Base-by-base conservation (phyloP, 2,888 invertebrate genomes). In the Drosophila formosana region DNA sequence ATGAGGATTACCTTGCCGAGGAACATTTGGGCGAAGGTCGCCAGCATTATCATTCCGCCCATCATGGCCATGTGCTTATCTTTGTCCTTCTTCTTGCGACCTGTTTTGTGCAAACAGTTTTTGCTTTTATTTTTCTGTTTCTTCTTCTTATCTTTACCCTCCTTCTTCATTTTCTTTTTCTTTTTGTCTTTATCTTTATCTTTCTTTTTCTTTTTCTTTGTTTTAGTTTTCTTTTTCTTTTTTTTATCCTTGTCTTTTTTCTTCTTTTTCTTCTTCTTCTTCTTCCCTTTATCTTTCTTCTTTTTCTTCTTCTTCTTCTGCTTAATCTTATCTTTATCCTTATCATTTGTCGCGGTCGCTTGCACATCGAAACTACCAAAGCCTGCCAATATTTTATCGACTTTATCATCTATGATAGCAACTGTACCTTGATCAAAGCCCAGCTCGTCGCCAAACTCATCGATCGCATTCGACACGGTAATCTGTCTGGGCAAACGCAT, bases 1-100 rank as follows among this genome's bases (percentile, higher is more conserved):
- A 95, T 93, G 67, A 95, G 93, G 5, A 95, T 95, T 66, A 95
- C 94, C 92, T 95, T 95, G 28, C 95, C 95, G 89, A 95, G 94
- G 68, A 95, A 94, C 92, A 95, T 91, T 91, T 95, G 95, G 2
- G 94, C 94, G 91, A 95, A 92, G 92, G 95, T 94, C 45, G 94
- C 95, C 71, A 94, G 93, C 91, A 95, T 93, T 11, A 94, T 95
- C 72, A 95, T 91, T 69, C 94, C 94, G 63, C 94, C 94, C 92
- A 95, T 93, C 92, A 95, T 92, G 88, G 95, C 90, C 90, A 94
- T 93, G 62, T 93, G 93, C 80, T 92, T 90, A 83, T 92, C 83
- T 89, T 91, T 90, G 83, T 90, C 90, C 88, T 93, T 92, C 91
- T 94, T 94, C 90, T 93, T 94, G 75, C 95, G 93, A 78, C 94